Conservation (phyloP, 2,797 vertebrate species). For the Diceros bicornis region DNA sequence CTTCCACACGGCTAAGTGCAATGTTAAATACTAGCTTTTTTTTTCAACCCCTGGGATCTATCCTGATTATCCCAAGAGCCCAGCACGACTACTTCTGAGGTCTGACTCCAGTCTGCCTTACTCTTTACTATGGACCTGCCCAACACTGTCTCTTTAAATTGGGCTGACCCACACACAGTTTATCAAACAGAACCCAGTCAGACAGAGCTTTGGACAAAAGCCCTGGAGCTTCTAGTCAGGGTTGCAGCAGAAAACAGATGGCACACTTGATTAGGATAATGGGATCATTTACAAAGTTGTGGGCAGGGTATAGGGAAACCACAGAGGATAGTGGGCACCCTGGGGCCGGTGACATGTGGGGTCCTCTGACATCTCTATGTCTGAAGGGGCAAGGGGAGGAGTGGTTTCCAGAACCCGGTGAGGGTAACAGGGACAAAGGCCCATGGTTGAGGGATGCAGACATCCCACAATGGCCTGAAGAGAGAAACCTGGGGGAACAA, state of each 20-base stretch:
- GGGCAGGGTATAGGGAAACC: neutral
- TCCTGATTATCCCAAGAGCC: neutral
- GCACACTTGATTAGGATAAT: constrained; percentile 26
- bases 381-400: neutral
- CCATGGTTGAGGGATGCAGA: neutral
- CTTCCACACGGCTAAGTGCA: neutral
- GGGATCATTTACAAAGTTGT: constrained; percentile 71
- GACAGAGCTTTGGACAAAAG: constrained; percentile 64
- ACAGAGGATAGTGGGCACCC: neutral
- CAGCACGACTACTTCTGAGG: neutral
- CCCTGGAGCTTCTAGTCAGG: constrained; percentile 62
- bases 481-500: neutral
- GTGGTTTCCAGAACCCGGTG: neutral
- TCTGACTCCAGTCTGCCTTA: neutral
- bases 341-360: neutral
- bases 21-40: neutral
- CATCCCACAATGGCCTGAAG: neutral
- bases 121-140: neutral
- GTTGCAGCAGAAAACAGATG: constrained; percentile 74
- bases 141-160: constrained; percentile 65
- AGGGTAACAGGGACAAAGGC: neutral
- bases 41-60: neutral
- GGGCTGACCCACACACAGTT: neutral
- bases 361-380: neutral
- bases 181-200: constrained; percentile 55